Evolutionary conservation across 1,140 invertebrate genomes (phyloP), one percentile per base, ranked within the genome.

Genomic region (Parasteatoda tepidariorum): DNA sequence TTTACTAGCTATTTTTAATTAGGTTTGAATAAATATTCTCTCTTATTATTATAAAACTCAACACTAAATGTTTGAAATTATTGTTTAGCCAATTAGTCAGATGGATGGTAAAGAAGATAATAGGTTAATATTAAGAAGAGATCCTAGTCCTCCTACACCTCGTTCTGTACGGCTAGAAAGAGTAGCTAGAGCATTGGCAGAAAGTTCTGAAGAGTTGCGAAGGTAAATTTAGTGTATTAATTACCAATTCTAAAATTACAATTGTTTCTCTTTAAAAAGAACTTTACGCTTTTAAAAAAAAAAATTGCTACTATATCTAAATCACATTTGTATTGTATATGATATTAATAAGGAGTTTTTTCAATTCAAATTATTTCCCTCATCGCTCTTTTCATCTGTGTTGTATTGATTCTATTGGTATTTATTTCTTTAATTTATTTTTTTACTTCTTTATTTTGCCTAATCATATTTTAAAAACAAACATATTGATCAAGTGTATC

Each of bases 151-250:
- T 26, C 91, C 96, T 34, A 97, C 96, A 3, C 94, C 94, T 38
- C 92, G 95, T 71, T 79, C 96, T 28, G 90, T 97, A 84, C 92
- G 94, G 38, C 90, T 97, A 48, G 95, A 97, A 89, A 90, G 94
- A 81, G 94, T 95, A 31, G 94, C 94, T 30, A 88, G 95, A 87
- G 95, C 94, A 11, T 90, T 96, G 48, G 94, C 95, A 55, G 95
- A 96, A 74, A 96, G 95, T 90, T 93, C 95, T 87, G 96, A 97
- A 89, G 94, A 97, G 86, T 89, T 96, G 22, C 90, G 94, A 87
- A 86, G 87, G 86, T 87, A 67, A 31, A 26, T 34, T 71, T 6
- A n/a, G n/a, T n/a, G n/a, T n/a, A n/a, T n/a, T n/a, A n/a, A n/a
- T n/a, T 48, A n/a, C n/a, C n/a, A n/a, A n/a, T n/a, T n/a, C n/a